Base-by-base conservation (phyloP, 2,113 vertebrate genomes). In the Hippolais icterina region DNA sequence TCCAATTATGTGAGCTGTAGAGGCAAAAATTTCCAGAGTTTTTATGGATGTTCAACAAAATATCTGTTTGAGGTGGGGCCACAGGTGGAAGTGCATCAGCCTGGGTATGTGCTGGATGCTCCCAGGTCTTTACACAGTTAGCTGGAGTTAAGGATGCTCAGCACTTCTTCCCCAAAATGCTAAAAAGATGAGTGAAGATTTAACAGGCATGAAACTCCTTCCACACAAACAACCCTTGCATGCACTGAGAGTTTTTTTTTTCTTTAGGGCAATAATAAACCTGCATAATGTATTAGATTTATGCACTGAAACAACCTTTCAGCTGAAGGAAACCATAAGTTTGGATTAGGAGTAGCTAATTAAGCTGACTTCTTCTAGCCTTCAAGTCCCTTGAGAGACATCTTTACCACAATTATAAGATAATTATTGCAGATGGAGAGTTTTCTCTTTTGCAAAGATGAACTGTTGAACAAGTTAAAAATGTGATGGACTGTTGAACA, bases 341-440 rank as follows among this genome's bases (percentile, higher is more conserved):
- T 88, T 95, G 90, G 71, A 95, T 96, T 87, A 80, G 59, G 68
- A 96, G 74, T 25, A 90, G 53, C 31, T 91, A 90, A 97, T 96
- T 96, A 87, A 92, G 42, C 5, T 91, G 70, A 69, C 52, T 94
- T 76, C 28, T 83, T 91, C 60, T 61, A 80, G 46, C 66, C 54
- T 88, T 85, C 44, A 57, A 53, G 61, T 94, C 82, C 39, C 90
- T 44, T 83, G 89, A 77, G 90, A 74, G 57, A 59, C 39, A 83
- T 35, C 46, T 92, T 85, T 78, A 78, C n/a, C 29, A 87, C 50
- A 77, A 78, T 77, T 95, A 76, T 66, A 88, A 95, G 56, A 47
- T 59, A 66, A 76, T 85, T 89, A 82, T 46, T 90, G 60, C 65
- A 91, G 71, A 93, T 74, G 70, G 69, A 86, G 46, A 82, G 53